Conservation (phyloP, 2,888 invertebrate species). For the Drepanosiphum platanoidis region DNA sequence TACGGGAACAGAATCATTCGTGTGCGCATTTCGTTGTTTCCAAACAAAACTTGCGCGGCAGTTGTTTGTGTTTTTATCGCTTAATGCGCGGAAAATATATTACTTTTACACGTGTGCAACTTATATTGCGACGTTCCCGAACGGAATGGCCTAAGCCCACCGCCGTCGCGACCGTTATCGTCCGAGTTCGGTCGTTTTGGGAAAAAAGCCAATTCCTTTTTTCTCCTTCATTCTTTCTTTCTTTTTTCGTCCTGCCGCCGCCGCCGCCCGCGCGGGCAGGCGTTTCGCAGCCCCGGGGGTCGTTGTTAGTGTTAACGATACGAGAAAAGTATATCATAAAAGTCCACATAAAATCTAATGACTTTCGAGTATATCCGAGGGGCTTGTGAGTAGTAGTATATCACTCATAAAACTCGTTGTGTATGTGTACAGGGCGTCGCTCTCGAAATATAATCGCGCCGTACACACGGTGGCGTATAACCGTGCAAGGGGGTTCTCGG, state of each 20-base stretch:
- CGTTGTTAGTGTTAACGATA: constrained; percentile 16
- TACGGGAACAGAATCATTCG: not conserved
- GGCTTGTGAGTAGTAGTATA: constrained; percentile 28
- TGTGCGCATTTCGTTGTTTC: not conserved
- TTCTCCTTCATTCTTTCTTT: too few relatives aligned
- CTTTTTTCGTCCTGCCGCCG: too few relatives aligned
- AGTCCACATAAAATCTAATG: constrained; percentile 25
- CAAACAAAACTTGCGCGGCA: not conserved
- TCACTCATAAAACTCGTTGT: not conserved
- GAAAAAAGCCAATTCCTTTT: constrained; percentile 1
- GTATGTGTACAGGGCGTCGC: too few relatives aligned
- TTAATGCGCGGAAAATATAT: not conserved
- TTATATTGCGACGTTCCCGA: not conserved
- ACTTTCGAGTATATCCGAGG: not conserved
- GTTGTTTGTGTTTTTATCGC: not conserved
- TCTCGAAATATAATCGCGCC: too few relatives aligned
- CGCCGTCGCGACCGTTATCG: not conserved
- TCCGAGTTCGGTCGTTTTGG: not conserved
- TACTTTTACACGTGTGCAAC: not conserved
- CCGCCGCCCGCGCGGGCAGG: too few relatives aligned
- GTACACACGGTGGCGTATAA: not conserved
- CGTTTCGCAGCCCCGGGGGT: not conserved
- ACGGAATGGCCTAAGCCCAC: not conserved
- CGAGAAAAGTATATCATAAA: constrained; percentile 8
- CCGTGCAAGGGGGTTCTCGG: not conserved